Conservation (phyloP, 2,888 invertebrate genomes). For the Plutella xylostella region DNA sequence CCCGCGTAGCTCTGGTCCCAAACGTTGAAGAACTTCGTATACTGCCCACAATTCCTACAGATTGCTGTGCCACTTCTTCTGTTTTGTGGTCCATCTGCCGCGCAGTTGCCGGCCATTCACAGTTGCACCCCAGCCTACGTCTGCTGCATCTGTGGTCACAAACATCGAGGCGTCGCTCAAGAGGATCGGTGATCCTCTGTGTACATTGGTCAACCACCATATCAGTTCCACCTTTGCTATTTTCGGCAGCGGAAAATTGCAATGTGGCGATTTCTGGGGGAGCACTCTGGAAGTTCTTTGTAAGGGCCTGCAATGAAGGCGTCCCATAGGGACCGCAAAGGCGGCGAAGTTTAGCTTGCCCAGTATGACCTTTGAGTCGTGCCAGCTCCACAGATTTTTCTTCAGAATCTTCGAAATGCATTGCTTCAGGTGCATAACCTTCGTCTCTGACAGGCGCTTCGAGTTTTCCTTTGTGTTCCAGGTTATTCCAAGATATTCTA, state of each 20-base stretch:
- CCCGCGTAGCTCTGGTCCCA: neutral
- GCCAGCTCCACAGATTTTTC: neutral
- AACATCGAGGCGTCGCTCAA: neutral
- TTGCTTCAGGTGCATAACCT: neutral
- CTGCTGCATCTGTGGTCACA: neutral
- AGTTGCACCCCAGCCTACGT: neutral
- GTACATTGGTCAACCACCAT: neutral
- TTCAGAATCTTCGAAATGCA: neutral
- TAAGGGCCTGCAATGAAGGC: neutral
- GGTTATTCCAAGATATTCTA: slow-evolving; percentile 10
- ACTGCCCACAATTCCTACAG: neutral
- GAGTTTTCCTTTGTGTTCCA: slow-evolving; percentile 7
- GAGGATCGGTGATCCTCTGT: too few relatives aligned
- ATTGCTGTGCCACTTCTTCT: slow-evolving; percentile 1
- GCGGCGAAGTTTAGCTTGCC: neutral
- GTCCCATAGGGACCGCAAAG: neutral
- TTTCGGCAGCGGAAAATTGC: neutral
- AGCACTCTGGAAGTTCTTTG: neutral
- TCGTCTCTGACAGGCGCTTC: neutral
- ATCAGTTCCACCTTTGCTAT: neutral
- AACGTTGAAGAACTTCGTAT: neutral
- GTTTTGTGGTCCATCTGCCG: neutral
- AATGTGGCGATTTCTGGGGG: neutral
- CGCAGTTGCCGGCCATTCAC: neutral
- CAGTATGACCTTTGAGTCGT: neutral